Conservation (phyloP, 2,888 invertebrate species). For the Pteria penguin region DNA sequence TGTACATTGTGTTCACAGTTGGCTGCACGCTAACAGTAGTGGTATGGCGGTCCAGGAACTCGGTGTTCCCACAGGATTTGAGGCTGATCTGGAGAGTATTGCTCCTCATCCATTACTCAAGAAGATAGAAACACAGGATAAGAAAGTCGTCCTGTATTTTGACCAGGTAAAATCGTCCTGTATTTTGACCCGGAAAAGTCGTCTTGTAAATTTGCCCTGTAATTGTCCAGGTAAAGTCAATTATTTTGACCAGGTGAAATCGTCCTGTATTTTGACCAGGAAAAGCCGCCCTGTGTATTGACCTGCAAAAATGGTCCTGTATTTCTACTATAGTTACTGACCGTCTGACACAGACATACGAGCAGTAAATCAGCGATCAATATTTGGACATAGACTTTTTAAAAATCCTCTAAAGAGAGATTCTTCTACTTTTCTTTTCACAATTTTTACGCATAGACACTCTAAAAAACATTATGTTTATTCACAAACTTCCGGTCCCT, state of each 20-base stretch:
- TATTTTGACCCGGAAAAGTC: too few species aligned
- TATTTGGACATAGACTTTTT: too few species aligned
- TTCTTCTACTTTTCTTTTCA: too few species aligned
- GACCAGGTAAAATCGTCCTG: conserved; percentile 80
- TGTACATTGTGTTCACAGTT: too few species aligned
- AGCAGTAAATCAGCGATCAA: too few species aligned
- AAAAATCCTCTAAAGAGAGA: too few species aligned
- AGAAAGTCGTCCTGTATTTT: conserved; percentile 80
- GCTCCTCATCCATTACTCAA: conserved; percentile 73
- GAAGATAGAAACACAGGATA: conserved; percentile 78
- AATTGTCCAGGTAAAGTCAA: background rate
- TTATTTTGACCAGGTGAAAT: conserved; percentile 55
- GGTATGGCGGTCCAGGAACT: conserved; percentile 81
- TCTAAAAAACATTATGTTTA: too few species aligned
- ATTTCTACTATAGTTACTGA: background rate
- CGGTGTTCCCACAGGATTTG: conserved; percentile 74
- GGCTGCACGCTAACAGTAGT: conserved; percentile 63
- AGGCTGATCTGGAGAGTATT: conserved; percentile 72
- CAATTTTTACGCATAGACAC: too few species aligned
- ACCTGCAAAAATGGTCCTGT: too few species aligned
- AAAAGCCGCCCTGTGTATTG: too few species aligned
- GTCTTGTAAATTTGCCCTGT: too few species aligned
- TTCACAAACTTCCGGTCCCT: too few species aligned
- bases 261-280: conserved; percentile 81
- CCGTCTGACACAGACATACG: background rate